A percentile compares a stretch with the other conserved stretches of the same genome.
These are phyloP conservation scores for Magallana angulata DNA, from an alignment of 1,140 invertebrate genomes.

Conservation along the genomic window DNA sequence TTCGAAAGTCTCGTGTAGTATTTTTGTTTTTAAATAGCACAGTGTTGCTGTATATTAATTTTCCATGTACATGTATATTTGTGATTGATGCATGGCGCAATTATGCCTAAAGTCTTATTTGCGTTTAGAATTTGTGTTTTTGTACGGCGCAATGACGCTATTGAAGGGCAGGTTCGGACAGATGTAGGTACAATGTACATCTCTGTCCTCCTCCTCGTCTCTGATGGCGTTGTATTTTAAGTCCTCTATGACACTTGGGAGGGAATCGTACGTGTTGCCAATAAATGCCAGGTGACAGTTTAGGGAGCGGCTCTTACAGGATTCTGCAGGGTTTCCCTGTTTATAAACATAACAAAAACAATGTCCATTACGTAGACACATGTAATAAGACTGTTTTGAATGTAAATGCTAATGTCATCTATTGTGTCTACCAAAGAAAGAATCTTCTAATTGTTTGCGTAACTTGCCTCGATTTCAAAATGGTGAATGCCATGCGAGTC, in stretches of 20 bases:
- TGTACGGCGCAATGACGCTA: slow-evolving; percentile 2
- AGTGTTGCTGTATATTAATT: no score
- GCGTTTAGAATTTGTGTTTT: not conserved
- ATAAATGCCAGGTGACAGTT: not conserved
- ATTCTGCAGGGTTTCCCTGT: not conserved
- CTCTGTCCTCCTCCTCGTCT: slow-evolving; percentile 1
- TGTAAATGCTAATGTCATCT: no score
- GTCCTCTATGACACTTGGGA: slow-evolving; percentile 11
- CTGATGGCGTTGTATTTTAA: slow-evolving; percentile 8
- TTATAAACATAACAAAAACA: not conserved
- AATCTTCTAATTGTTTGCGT: not conserved
- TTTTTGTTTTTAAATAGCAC: no score
- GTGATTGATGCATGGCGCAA: no score
- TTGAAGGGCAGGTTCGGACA: slow-evolving; percentile 21
- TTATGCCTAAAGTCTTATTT: no score
- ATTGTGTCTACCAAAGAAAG: no score
- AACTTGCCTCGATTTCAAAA: slow-evolving; percentile 29
- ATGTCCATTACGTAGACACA: no score
- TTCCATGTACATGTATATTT: no score
- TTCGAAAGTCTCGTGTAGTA: no score
- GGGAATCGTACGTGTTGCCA: not conserved
- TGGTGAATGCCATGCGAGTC: not conserved
- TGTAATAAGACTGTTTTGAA: no score
- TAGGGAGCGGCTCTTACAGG: not conserved
- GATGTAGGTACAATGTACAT: not conserved